Evolutionary conservation across 2,113 vertebrate species (phyloP).

Genomic region (Alectura lathami): DNA sequence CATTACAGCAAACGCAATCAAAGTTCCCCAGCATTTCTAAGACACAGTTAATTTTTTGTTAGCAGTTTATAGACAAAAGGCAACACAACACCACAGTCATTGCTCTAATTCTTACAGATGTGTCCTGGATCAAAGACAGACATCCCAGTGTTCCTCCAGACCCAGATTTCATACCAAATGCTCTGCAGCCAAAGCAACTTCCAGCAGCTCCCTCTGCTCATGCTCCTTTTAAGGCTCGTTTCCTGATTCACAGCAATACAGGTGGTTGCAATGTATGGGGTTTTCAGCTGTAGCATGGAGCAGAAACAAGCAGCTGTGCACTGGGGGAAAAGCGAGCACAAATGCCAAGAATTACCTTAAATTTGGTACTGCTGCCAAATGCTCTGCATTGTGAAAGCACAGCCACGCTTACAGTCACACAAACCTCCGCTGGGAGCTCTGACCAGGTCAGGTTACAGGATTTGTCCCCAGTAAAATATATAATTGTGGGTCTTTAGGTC

Average conservation of each 20-base stretch:
- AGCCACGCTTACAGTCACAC: rapidly evolving
- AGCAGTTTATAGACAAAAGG: background rate
- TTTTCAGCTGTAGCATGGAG: background rate
- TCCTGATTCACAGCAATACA: rapidly evolving
- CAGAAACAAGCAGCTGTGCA: background rate
- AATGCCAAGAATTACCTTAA: background rate
- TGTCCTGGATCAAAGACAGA: background rate
- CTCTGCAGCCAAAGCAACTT: background rate
- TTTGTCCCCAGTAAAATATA: background rate
- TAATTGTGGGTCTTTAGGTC: background rate
- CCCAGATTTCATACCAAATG: background rate
- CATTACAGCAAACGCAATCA: background rate
- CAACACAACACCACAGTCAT: background rate
- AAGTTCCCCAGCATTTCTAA: background rate
- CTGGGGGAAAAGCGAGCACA: background rate
- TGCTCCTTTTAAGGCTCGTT: background rate
- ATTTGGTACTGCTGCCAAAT: background rate
- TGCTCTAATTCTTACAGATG: background rate
- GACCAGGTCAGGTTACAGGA: background rate
- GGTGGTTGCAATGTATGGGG: background rate
- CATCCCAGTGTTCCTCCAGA: rapidly evolving
- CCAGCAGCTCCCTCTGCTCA: background rate
- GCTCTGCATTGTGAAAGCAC: background rate
- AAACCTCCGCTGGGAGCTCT: background rate
- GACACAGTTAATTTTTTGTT: background rate